Base-by-base conservation (phyloP, 2,797 vertebrate species). In the Catostomus latipinnis region DNA sequence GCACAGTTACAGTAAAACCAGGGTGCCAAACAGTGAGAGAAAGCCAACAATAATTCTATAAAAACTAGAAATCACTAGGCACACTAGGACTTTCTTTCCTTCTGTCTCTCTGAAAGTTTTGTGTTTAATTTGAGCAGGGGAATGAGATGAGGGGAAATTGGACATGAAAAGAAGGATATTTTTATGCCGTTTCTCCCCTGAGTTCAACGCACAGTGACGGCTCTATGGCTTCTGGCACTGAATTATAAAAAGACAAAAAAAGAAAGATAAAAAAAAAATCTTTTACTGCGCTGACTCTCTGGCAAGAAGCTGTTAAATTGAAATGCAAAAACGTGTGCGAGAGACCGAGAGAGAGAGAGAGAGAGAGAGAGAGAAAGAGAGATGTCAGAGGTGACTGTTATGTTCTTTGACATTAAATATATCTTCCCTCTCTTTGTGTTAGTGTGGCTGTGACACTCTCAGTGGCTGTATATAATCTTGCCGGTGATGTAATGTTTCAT, bases 131-230 rank as follows among this genome's bases (percentile, higher is more conserved):
- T 71, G 76, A 46, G 57, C 58, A 61, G 48, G 18, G 63, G 58
- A 66, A 78, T 62, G 83, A 76, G 57, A 81, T 69, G 68, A 66
- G 16, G 67, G 54, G 71, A 78, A 83, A 79, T 76, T 63, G 60
- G 67, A 84, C 83, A 78, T 78, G 78, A 76, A 84, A 78, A 78
- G 71, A 50, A 71, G 34, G 76, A 82, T 85, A 78, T 84, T 87
- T 87, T 85, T 85, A 82, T 70, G 62, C 54, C 49, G 71, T 52
- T 63, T 76, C 74, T 61, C 74, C 66, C 57, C 57, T 82, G 82
- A 79, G 80, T 75, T 34, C 43, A 80, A 84, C 72, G 6, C 69
- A 53, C 77, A 79, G 66, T 81, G 86, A 85, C 52, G 60, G 66
- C 63, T 70, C 50, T 12, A 74, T 75, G 60, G 66, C 74, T 75